phyloP scores from a whole-genome alignment of 2,888 invertebrate species.

The Lycocerus yunnanus region DNA sequence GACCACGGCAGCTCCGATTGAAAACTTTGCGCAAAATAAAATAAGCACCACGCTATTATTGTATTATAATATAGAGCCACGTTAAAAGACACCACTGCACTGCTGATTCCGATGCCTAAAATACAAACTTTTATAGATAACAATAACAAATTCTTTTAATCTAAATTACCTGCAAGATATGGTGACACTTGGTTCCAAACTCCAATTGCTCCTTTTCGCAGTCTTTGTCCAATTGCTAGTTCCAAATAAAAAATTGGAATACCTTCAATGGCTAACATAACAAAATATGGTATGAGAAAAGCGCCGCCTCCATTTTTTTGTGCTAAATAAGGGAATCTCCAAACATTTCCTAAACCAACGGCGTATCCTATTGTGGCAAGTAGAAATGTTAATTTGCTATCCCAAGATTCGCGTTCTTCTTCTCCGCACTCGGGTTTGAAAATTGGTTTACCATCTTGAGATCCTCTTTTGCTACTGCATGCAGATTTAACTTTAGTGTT shows the following conservation, averaged over 20 bases:
- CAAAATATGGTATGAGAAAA: constrained; percentile 95
- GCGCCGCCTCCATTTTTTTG: constrained; percentile 96
- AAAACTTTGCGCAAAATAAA: constrained; percentile 93
- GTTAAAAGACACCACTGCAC: constrained; percentile 94
- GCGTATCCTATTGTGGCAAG: constrained; percentile 89
- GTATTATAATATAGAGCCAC: constrained; percentile 97
- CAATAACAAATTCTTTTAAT: background rate
- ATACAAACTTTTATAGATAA: background rate
- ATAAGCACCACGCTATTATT: constrained; percentile 97
- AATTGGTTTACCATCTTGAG: constrained; percentile 63
- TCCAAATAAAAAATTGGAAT: constrained; percentile 96
- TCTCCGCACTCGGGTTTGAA: constrained; percentile 71
- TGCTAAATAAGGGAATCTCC: constrained; percentile 93
- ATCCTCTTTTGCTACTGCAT: constrained; percentile 64
- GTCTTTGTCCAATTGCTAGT: constrained; percentile 90
- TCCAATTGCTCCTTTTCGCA: constrained; percentile 92
- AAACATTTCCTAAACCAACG: constrained; percentile 92
- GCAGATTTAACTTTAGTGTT: constrained; percentile 55
- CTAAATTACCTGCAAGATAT: constrained; percentile 66
- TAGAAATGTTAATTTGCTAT: constrained; percentile 89
- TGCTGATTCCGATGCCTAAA: constrained; percentile 86
- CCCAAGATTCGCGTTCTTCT: constrained; percentile 89
- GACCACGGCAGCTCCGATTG: constrained; percentile 91
- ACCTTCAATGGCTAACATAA: constrained; percentile 93
- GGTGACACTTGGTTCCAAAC: constrained; percentile 95